Evolutionary conservation across 2,113 vertebrate genomes (phyloP), one percentile per base, ranked within the genome.

Genomic region (Calypte anna): DNA sequence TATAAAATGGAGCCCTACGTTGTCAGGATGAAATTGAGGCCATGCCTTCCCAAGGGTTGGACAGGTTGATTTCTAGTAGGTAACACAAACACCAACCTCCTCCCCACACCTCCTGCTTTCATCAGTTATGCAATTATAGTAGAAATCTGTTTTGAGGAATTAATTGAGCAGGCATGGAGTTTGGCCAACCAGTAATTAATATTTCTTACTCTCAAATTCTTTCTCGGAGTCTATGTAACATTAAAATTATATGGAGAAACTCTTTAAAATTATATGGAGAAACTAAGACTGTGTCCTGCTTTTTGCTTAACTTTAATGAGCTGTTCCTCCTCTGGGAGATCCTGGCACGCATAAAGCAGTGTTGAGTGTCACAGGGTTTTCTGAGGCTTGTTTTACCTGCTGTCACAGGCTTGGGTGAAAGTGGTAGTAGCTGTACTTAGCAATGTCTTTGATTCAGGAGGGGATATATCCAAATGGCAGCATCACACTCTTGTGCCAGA

Each of bases 261-360:
- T 9, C n/a, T n/a, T 48, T 20, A 44, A 80, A 68, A 80, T 73
- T 73, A 73, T 11, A 16, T 19, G 31, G 54, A 82, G 64, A 90
- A 70, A 68, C 19, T 9, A 24, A 38, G 63, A 50, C n/a, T 48
- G 63, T 64, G 28, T n/a, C 36, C 51, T 94, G 23, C 40, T 88
- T 90, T 94, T 87, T 74, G 12, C 50, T 95, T 83, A 64, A 92
- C 88, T 88, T 68, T 90, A 86, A 93, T 93, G 86, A 92, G 50
- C 64, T 88, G 25, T 61, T 93, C 94, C 82, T 96, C 10, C 87
- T 95, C 77, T 77, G 55, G 68, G 88, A 86, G 53, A 16, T 63
- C 27, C 12, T 50, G 67, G 21, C 12, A 8, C 44, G 16, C 20
- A 18, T 48, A 36, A 79, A 63, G 57, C 63, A 64, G 15, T 21